phyloP scores from a whole-genome alignment of 2,797 vertebrate species.

The Tangara arthus region DNA sequence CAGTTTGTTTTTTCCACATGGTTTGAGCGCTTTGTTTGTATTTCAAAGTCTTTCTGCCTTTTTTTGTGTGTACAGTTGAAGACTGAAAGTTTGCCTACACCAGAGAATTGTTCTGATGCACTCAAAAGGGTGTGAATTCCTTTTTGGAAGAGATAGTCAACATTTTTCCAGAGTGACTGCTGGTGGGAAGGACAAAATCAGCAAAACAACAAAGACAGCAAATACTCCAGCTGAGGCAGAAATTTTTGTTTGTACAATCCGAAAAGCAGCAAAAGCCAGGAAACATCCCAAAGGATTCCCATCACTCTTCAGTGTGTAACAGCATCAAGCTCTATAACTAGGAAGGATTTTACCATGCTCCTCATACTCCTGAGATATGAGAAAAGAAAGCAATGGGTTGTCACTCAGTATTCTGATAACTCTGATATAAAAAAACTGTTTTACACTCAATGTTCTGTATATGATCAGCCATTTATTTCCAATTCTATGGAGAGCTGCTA shows the following conservation, averaged over 20 bases:
- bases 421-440: neutral
- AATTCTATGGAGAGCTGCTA: neutral
- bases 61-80: neutral
- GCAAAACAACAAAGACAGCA: neutral
- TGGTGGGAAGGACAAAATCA: slow-evolving; percentile 12
- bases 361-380: neutral
- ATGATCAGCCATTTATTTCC: neutral
- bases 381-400: neutral
- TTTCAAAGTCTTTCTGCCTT: slow-evolving; percentile 6
- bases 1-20: slow-evolving; percentile 8
- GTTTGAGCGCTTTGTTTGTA: slow-evolving; percentile 1
- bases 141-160: neutral
- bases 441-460: neutral
- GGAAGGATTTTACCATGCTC: neutral
- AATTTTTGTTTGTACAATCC: slow-evolving; percentile 17
- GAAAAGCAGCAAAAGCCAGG: neutral
- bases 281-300: neutral
- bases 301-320: neutral
- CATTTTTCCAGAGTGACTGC: neutral
- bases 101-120: slow-evolving; percentile 8
- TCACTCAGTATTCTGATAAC: slow-evolving; percentile 4
- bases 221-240: slow-evolving; percentile 1
- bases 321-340: neutral
- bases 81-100: slow-evolving; percentile 21
- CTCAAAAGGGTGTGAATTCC: slow-evolving; percentile 16